phyloP scores from a whole-genome alignment of 2,797 vertebrate genomes.

The Columba guinea region DNA sequence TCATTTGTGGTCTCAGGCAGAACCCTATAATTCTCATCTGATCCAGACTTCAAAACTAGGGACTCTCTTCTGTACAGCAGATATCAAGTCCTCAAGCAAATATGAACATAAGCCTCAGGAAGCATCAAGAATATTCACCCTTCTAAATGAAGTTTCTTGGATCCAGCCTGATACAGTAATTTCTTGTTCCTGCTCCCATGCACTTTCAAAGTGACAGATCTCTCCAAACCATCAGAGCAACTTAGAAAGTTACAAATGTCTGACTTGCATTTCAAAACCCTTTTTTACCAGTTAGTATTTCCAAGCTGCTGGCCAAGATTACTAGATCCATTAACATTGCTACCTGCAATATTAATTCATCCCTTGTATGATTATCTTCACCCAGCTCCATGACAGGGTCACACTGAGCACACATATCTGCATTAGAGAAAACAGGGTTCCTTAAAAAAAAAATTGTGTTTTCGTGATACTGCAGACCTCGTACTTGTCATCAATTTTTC shows the following conservation, averaged over 20 bases:
- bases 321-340: background rate
- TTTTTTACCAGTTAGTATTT: background rate
- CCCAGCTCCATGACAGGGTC: background rate
- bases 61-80: background rate
- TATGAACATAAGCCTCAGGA: background rate
- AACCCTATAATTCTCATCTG: background rate
- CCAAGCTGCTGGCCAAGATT: background rate
- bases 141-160: background rate
- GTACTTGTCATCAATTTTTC: background rate
- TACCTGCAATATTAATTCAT: background rate
- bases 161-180: background rate
- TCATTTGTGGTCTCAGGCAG: background rate
- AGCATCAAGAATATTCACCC: background rate
- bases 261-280: background rate
- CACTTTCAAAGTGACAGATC: background rate
- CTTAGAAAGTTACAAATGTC: background rate
- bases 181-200: background rate
- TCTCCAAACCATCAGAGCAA: background rate
- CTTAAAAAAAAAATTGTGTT: background rate
- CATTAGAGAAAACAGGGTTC: background rate
- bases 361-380: background rate
- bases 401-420: background rate
- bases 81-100: background rate
- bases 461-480: background rate
- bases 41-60: background rate